Evolutionary conservation across 2,888 invertebrate genomes (phyloP).

Genomic region (Drosophila neotestacea): DNA sequence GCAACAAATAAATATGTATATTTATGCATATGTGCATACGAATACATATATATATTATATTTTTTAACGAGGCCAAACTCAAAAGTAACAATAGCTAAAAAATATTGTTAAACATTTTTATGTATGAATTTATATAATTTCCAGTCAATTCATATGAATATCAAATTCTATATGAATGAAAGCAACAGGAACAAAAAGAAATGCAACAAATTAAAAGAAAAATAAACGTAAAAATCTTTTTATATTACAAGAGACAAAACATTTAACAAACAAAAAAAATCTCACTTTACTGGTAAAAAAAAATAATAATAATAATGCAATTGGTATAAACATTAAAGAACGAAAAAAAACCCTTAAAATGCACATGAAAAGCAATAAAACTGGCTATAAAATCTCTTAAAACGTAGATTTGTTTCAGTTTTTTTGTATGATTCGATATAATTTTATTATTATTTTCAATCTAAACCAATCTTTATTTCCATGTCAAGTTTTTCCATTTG

Average conservation of each 20-base stretch:
- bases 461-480: conserved; percentile 75
- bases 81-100: conserved; percentile 73
- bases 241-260: conserved; percentile 78
- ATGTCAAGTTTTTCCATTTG: conserved; percentile 39
- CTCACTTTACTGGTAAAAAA: conserved; percentile 78
- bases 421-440: conserved; percentile 31
- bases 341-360: conserved; percentile 42
- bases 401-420: conserved; percentile 21
- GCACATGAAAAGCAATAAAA: conserved; percentile 69
- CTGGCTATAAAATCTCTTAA: conserved; percentile 59
- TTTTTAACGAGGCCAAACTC: conserved; percentile 61
- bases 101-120: conserved; percentile 76
- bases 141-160: conserved; percentile 57
- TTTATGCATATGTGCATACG: conserved; percentile 6
- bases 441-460: conserved; percentile 53
- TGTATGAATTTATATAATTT: conserved; percentile 77
- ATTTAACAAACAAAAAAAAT: conserved; percentile 50
- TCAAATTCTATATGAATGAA: conserved; percentile 41
- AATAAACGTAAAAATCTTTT: conserved; percentile 55
- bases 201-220: conserved; percentile 32
- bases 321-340: conserved; percentile 49
- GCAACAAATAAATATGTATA: conserved; percentile 17
- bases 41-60: conserved; percentile 63
- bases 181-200: conserved; percentile 8
- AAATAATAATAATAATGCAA: conserved; percentile 40